Evolutionary conservation across 2,888 invertebrate species (phyloP), one percentile per base, ranked within the genome.

Genomic region (Diachrysia chrysitis): DNA sequence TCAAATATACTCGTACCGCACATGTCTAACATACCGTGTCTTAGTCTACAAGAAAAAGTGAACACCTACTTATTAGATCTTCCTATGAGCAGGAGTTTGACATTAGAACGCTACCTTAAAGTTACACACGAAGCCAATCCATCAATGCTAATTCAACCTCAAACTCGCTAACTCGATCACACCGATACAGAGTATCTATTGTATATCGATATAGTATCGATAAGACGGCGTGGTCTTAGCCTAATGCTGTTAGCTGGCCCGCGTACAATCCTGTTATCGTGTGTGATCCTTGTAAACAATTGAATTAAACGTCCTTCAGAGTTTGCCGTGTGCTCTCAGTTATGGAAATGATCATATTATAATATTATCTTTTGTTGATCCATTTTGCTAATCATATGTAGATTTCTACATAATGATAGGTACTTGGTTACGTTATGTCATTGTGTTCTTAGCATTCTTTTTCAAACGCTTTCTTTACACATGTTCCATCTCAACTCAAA

Each of bases 261-360:
- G 60, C 75, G 69, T 60, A 65, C 66, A 64, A 82, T 82, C 78
- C 72, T 72, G 73, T 82, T 79, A 79, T 71, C 53, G 63, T 69
- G 66, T 66, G 68, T 71, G 76, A 76, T 68, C 73, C 73, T 73
- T 82, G 72, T 81, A 71, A 80, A 76, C 76, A 80, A 82, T 80
- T 66, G 70, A 78, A 70, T 81, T 81, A 78, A 61, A 42, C 58
- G 66, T 63, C 48, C 48, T 65, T 58, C 66, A 42, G 71, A 71
- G 63, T 63, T 74, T 48, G 53, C 35, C 55, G 56, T 63, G 68
- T 32, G 54, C 42, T 64, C 35, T 48, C 19, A n/a, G 23, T 21
- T 51, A 42, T 42, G 42, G 42, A n/a, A 42, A 42, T 42, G n/a
- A 42, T 42, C n/a, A 32, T 32, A 32, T 42, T 42, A 16, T 42